A percentile compares a stretch with the other conserved stretches of the same genome.
Conservation (phyloP, 2,113 vertebrate species). For the Chaetura pelagica region DNA sequence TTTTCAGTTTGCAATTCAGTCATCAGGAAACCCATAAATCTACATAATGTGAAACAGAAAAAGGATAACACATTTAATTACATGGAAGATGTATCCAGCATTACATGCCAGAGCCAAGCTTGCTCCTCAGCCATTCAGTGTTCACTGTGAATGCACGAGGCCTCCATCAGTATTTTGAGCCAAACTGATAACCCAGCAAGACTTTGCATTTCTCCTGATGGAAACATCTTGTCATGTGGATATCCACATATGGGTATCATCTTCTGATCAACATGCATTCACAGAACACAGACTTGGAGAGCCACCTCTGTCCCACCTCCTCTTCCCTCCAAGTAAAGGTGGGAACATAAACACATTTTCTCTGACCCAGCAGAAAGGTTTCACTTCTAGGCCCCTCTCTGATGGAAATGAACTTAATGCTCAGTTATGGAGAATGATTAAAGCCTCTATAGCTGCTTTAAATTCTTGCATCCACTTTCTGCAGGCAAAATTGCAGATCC, state of each 20-base stretch:
- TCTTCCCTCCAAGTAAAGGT: background rate
- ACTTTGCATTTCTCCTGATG: background rate
- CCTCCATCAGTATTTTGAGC: background rate
- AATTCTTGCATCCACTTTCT: background rate
- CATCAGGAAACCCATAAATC: slow-evolving; percentile 4
- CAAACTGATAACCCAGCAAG: background rate
- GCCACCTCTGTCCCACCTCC: background rate
- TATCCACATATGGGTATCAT: background rate
- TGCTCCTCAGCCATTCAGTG: background rate
- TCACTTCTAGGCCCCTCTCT: background rate
- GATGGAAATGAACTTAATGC: background rate
- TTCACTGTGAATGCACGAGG: background rate
- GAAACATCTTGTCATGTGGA: background rate
- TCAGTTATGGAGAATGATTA: background rate
- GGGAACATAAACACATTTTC: background rate
- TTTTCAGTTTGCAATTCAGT: background rate
- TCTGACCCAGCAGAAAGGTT: background rate
- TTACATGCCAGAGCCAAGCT: background rate
- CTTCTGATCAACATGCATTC: fast-evolving
- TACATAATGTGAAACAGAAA: background rate
- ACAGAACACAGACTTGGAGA: background rate
- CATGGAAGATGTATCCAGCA: background rate
- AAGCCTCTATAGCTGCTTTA: background rate
- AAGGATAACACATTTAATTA: background rate
- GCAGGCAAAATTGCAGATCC: background rate